Evolutionary conservation across 2,113 vertebrate species (phyloP), one percentile per base, ranked within the genome.

Genomic region (Rhinichthys klamathensis): DNA sequence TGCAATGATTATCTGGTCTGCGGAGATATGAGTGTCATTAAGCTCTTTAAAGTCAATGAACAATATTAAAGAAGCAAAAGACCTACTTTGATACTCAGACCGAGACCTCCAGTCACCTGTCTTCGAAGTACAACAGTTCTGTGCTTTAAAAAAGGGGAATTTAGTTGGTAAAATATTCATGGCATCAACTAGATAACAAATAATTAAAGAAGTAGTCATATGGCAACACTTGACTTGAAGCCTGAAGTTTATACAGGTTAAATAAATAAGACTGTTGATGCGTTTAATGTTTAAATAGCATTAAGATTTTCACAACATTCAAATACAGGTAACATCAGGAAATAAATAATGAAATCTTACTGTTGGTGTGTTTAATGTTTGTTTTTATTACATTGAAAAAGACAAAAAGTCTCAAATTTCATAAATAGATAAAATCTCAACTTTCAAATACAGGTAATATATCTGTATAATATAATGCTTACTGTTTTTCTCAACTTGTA

Each of bases 1-100:
- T 56, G 60, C 60, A 54, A 51, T 69, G 44, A 54, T 41, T 11
- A 18, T 58, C 75, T 60, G 51, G 49, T 67, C 84, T 69, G 49
- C 23, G 63, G 23, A 77, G 15, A 72, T 38, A 44, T 4, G 11
- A 23, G 13, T 54, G 49, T 25, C 58, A 27, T 72, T 21, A 85
- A 56, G 32, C 25, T 46, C 35, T 78, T 80, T 61, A 30, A 73
- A 60, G 30, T 61, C 11, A 65, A 58, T 65, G 7, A 67, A 54
- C 12, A 79, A 78, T 41, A 16, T 30, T 16, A 79, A 79, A 79
- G 38, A 27, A 84, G 63, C 70, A 38, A 75, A 89, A 77, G 27
- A 91, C 96, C 89, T 96, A 99, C 97, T 96, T 99, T 98, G 93
- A 99, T 96, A 92, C 97, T 98, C 90, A 99, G 94, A 92, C 97